A percentile compares a stretch with the other conserved stretches of the same genome.
Evolutionary conservation across 2,888 invertebrate genomes (phyloP).

Genomic region (Drosophila subquinaria): DNA sequence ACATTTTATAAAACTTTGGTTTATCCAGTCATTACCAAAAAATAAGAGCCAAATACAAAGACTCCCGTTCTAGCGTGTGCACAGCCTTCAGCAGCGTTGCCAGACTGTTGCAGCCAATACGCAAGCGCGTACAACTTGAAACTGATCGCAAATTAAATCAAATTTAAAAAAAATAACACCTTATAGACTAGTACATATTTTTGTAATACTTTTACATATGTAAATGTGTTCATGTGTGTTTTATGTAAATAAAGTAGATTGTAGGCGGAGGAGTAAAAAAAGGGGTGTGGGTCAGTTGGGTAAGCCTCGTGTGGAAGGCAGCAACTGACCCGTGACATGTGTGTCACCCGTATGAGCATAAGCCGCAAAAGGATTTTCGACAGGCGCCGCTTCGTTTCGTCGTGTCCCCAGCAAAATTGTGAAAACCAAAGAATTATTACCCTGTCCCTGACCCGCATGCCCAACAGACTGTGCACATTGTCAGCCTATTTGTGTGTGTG

Average conservation of each 20-base stretch:
- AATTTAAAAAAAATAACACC: not conserved
- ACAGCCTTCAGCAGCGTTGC: constrained; percentile 6
- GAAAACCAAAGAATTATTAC: constrained; percentile 78
- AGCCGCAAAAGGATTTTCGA: constrained; percentile 81
- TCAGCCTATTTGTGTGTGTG: not conserved
- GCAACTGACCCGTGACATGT: constrained; percentile 77
- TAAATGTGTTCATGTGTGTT: not conserved
- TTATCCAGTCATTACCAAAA: no score
- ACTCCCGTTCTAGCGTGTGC: no score
- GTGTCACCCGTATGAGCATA: constrained; percentile 70
- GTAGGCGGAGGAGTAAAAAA: not conserved
- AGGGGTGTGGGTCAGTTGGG: constrained; percentile 11
- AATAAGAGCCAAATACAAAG: no score
- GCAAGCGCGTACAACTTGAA: not conserved
- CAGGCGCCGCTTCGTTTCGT: constrained; percentile 32
- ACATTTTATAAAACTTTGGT: no score
- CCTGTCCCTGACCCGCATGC: constrained; percentile 73
- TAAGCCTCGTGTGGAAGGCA: constrained; percentile 44
- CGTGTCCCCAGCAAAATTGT: constrained; percentile 54
- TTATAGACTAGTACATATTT: not conserved
- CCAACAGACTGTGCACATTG: constrained; percentile 51
- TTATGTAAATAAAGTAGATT: constrained; percentile 14
- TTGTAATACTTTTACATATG: not conserved
- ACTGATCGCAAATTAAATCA: constrained; percentile 1
- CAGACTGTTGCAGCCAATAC: constrained; percentile 1